phyloP scores from a whole-genome alignment of 2,888 invertebrate species.

The Hedya salicella region DNA sequence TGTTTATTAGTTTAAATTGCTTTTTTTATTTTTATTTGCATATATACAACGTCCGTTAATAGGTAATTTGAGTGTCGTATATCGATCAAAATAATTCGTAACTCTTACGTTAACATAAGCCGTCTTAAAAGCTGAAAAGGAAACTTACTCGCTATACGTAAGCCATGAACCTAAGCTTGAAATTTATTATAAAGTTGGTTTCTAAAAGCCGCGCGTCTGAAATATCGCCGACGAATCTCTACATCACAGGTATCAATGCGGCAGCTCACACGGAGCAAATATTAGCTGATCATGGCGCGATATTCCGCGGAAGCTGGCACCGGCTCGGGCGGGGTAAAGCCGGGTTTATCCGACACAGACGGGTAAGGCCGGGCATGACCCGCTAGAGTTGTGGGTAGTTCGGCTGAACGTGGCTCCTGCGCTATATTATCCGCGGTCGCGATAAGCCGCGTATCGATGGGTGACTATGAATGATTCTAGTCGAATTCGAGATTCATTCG shows the following conservation, averaged over 20 bases:
- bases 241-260: not conserved
- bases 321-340: constrained; percentile 4
- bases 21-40: no score
- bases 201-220: not conserved
- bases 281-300: constrained; percentile 21
- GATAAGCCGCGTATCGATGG: constrained; percentile 10
- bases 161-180: not conserved
- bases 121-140: no score
- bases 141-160: no score
- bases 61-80: no score
- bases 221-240: constrained; percentile 13
- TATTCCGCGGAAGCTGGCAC: constrained; percentile 6
- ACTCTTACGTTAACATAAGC: no score
- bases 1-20: not conserved
- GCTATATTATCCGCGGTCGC: constrained; percentile 2
- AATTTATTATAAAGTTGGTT: not conserved
- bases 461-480: no score
- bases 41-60: no score
- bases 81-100: no score
- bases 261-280: constrained; percentile 22
- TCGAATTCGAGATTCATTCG: no score
- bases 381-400: not conserved
- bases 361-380: no score
- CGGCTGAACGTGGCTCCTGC: constrained; percentile 2
- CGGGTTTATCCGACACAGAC: not conserved